Evolutionary conservation across 2,888 invertebrate genomes (phyloP).

Genomic region (Drosophila meridiana): DNA sequence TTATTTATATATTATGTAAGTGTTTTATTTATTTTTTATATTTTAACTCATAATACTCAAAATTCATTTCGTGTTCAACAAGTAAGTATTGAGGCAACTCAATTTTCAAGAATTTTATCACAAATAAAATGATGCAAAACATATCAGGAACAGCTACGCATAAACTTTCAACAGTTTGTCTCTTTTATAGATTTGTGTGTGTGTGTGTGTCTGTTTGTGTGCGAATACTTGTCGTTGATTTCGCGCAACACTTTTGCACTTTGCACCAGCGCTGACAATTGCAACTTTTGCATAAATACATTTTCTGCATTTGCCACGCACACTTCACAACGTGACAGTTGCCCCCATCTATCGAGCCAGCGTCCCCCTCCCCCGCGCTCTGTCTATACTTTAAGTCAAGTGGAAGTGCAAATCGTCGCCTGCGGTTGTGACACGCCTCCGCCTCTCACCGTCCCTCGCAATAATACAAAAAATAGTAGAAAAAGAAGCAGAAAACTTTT

Average conservation of each 20-base stretch:
- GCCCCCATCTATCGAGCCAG: neutral
- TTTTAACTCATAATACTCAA: too few species aligned
- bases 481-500: conserved; percentile 35
- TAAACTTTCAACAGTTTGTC: conserved; percentile 8
- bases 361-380: neutral
- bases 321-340: conserved; percentile 39
- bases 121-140: neutral
- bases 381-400: conserved; percentile 54
- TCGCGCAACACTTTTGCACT: conserved; percentile 66
- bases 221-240: conserved; percentile 55
- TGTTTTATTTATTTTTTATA: neutral
- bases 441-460: conserved; percentile 20
- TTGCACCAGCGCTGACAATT: conserved; percentile 68
- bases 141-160: conserved; percentile 19
- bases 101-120: neutral
- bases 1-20: neutral
- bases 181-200: neutral
- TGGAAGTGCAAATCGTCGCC: conserved; percentile 61
- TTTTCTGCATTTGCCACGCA: conserved; percentile 70
- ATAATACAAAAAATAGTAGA: conserved; percentile 52
- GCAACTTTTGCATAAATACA: conserved; percentile 80
- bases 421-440: conserved; percentile 37
- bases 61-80: too few species aligned
- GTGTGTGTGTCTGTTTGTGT: conserved; percentile 8
- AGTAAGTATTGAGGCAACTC: neutral